A percentile compares a stretch with the other conserved stretches of the same genome.
Evolutionary conservation across 2,113 vertebrate species (phyloP).

Genomic region (Sigmodon hispidus): DNA sequence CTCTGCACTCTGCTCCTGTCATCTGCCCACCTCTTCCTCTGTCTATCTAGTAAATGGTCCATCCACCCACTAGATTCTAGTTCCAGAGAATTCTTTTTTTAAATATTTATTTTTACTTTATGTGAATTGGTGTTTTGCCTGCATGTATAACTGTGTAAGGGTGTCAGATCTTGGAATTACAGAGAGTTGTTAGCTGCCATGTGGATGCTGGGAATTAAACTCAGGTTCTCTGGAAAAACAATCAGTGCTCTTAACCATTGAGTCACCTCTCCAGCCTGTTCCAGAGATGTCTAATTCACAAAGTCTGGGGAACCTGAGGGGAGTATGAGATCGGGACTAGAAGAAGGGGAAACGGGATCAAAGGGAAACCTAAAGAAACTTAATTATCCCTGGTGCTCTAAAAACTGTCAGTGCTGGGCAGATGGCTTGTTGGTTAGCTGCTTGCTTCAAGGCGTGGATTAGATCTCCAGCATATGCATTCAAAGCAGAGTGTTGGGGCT

Average conservation of each 20-base stretch:
- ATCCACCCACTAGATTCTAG: background rate
- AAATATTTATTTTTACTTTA: no score
- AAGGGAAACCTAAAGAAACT: background rate
- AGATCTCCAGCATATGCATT: background rate
- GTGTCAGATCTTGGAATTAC: no score
- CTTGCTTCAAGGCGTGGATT: background rate
- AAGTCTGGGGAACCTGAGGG: background rate
- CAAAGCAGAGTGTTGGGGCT: background rate
- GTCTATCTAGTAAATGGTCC: background rate
- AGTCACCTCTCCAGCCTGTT: no score
- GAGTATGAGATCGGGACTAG: fast-evolving
- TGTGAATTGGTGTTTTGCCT: no score
- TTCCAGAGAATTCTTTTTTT: no score
- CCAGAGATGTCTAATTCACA: background rate
- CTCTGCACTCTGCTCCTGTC: background rate
- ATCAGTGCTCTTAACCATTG: no score
- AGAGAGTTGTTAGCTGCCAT: no score
- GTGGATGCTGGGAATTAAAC: no score
- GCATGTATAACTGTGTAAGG: no score
- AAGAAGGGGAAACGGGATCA: background rate
- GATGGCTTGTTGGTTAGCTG: background rate
- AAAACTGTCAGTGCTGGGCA: background rate
- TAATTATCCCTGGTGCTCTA: background rate
- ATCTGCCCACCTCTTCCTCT: background rate
- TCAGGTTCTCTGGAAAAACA: no score